Evolutionary conservation across 1,140 invertebrate species (phyloP).

Genomic region (Panagrolaimus sp.): DNA sequence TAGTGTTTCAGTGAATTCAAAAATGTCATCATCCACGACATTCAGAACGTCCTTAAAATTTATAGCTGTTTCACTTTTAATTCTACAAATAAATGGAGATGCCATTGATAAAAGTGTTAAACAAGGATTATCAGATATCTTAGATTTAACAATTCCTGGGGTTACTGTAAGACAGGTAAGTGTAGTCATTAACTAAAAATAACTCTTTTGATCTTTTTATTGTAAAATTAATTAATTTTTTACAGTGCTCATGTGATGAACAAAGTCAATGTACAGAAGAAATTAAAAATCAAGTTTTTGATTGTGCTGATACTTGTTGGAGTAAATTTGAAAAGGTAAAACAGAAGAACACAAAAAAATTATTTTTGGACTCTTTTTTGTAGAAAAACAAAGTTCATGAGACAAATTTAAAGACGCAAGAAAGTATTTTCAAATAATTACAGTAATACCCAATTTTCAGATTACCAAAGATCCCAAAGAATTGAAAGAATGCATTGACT

Average conservation of each 20-base stretch:
- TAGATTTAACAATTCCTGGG: constrained; percentile 1
- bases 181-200: no score
- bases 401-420: no score
- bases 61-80: no score
- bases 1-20: no score
- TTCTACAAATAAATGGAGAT: neutral
- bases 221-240: no score
- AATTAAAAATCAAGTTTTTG: constrained; percentile 44
- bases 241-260: constrained; percentile 47
- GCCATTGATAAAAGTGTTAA: constrained; percentile 3
- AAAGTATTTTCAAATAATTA: no score
- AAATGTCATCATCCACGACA: no score
- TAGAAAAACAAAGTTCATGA: no score
- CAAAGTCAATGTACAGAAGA: constrained; percentile 46
- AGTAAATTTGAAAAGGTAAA: constrained; percentile 35
- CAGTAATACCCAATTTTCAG: constrained; percentile 22
- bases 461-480: constrained; percentile 38
- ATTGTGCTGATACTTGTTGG: constrained; percentile 47
- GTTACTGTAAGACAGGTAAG: constrained; percentile 10
- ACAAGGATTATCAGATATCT: neutral
- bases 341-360: no score
- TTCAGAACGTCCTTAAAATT: no score
- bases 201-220: no score
- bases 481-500: constrained; percentile 36
- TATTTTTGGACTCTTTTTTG: no score